Base-by-base conservation (phyloP, 1,140 invertebrate genomes). In the Penaeus chinensis region DNA sequence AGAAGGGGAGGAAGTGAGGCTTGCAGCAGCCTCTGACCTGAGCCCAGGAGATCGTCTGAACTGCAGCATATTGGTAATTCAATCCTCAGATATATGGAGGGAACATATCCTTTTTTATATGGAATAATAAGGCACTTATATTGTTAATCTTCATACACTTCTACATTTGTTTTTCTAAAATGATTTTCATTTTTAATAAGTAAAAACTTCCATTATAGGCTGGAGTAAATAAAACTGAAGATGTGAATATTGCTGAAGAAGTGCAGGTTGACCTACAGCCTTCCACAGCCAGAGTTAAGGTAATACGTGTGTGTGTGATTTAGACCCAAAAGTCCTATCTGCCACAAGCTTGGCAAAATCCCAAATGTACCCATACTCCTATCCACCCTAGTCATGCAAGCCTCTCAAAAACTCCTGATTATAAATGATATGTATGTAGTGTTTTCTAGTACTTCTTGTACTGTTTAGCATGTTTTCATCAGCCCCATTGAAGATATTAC, bases 241-340 rank as follows among this genome's bases (percentile, higher is more conserved):
- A 37, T 47, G 27, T 84, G 24, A 74, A 37, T 54, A 54, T 54
- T 76, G 82, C 62, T 60, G 82, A 76, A 27, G 69, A 84, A 54
- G 69, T 76, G 20, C 69, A 84, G 20, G 69, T 76, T 13, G 82
- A 84, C 82, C 22, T 84, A 10, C 69, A 84, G 54, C 22, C 82
- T 62, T 60, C 69, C 13, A 3, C 82, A 24, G 82, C 47, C 54
- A 54, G 54, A 61, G 13, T 20, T 24, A 66, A 84, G 69, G 69
- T 84, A 60, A 71, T 54, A 84, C 24, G 71, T 84, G 47, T 76
- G 82, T 66, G 4, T 42, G 37, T 42, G n/a, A n/a, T 4, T 42
- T 42, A 42, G 4, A 7, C 37, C 37, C 37, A 7, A 42, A 42
- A 5, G 37, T 42, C 37, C 37, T 42, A 42, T 42, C 37, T 42